Evolutionary conservation across 2,113 vertebrate species (phyloP), one percentile per base, ranked within the genome.

Genomic region (Callocephalon fimbriatum): DNA sequence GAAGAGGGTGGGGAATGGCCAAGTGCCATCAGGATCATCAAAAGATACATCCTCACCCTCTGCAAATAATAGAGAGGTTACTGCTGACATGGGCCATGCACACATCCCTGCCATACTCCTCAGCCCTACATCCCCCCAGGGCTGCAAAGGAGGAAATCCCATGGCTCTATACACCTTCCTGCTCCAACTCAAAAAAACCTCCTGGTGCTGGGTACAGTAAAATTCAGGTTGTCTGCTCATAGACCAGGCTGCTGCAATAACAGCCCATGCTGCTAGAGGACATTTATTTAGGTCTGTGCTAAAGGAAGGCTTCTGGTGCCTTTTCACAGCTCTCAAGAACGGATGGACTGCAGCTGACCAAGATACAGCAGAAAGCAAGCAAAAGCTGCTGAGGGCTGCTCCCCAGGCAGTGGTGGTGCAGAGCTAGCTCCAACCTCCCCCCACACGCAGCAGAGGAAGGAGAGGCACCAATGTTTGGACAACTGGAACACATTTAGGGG

Each of bases 401-500:
- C 86, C 54, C 56, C 59, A 76, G 50, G 58, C 94, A 87, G 86
- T 1, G 3, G 62, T 6, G 2, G n/a, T 6, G 14, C 50, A 44
- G 25, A 74, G 31, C 9, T 6, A 88, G 76, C 73, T 88, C 62
- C 83, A 89, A 81, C 90, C 94, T 95, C 88, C 91, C 86, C 94
- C 65, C 15, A 15, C 65, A 13, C 87, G 15, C 90, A 86, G 37
- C 29, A 0, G 88, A 86, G 54, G 37, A 17, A 88, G 86, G 95
- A 70, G 70, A 96, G 83, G 91, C 86, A 95, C 92, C 93, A 48
- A 27, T 99, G 98, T 98, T 98, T 98, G 96, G 97, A 99, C 98
- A 99, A 98, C 98, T 98, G 98, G 98, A 98, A 98, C 92, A 95
- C 92, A 98, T 98, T 98, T 97, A 91, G 35, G 79, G 95, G 87